phyloP scores from a whole-genome alignment of 2,888 invertebrate species.

The Epinotia brunnichana region DNA sequence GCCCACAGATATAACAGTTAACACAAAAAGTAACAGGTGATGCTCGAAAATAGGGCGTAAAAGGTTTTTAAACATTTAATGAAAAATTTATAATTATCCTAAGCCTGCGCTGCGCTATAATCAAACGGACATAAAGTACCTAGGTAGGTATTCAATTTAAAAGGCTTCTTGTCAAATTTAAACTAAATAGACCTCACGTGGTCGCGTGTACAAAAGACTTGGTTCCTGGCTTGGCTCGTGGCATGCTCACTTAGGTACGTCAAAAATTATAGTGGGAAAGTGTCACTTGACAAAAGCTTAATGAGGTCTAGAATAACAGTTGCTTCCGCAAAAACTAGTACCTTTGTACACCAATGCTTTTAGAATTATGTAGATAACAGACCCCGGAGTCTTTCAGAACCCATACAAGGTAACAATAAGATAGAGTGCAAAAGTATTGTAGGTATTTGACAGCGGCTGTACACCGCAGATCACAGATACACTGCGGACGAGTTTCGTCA shows the following conservation, averaged over 20 bases:
- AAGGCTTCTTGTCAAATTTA: not conserved
- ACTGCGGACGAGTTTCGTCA: conserved; percentile 17
- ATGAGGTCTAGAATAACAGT: too few species aligned
- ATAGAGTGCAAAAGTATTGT: not conserved
- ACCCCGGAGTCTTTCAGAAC: too few species aligned
- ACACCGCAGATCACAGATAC: conserved; percentile 16
- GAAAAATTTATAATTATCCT: not conserved
- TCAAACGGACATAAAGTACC: not conserved
- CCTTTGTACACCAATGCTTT: too few species aligned
- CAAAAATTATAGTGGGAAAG: too few species aligned
- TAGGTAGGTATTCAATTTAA: too few species aligned
- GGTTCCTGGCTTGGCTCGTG: not conserved
- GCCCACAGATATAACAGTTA: conserved; percentile 1
- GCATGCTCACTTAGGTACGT: too few species aligned
- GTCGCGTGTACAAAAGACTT: not conserved
- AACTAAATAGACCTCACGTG: not conserved
- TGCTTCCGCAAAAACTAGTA: too few species aligned
- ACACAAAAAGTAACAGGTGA: conserved; percentile 8
- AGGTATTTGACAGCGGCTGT: not conserved
- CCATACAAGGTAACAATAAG: too few species aligned
- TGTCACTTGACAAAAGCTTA: too few species aligned
- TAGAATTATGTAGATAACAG: too few species aligned
- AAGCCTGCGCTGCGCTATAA: not conserved
- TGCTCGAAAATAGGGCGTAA: not conserved
- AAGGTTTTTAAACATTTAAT: conserved; percentile 12